These are phyloP conservation scores for Steinernema feltiae DNA, from an alignment of 1,140 invertebrate species.

Conservation along the genomic window DNA sequence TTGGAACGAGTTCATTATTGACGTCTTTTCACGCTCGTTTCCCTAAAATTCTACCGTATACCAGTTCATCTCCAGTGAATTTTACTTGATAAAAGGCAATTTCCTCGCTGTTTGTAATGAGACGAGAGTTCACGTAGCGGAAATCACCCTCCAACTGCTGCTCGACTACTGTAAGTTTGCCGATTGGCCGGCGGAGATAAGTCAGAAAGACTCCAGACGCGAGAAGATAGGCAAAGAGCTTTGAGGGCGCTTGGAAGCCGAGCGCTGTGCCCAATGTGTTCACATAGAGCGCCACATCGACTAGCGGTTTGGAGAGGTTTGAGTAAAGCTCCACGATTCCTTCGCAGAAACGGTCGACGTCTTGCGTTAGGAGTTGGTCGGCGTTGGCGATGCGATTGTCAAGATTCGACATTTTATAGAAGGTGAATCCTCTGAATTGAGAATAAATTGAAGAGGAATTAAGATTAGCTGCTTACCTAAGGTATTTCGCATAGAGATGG, in stretches of 20 bases:
- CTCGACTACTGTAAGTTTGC: slow-evolving; percentile 79
- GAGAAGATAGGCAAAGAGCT: slow-evolving; percentile 56
- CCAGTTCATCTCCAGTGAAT: not conserved
- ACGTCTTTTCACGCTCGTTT: slow-evolving; percentile 78
- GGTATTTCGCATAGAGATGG: slow-evolving; percentile 80
- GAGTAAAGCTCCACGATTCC: slow-evolving; percentile 89
- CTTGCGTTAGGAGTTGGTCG: slow-evolving; percentile 88
- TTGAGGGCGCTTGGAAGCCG: slow-evolving; percentile 67
- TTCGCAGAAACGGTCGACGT: slow-evolving; percentile 94
- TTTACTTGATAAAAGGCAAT: slow-evolving; percentile 81
- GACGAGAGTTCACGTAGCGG: slow-evolving; percentile 85
- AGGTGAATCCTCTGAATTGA: slow-evolving; percentile 77
- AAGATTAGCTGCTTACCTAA: slow-evolving; percentile 68
- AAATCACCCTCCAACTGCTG: slow-evolving; percentile 96
- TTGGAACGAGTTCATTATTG: slow-evolving; percentile 77
- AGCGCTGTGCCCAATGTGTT: slow-evolving; percentile 77
- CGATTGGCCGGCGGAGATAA: slow-evolving; percentile 70
- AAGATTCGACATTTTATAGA: slow-evolving; percentile 91
- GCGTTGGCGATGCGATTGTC: slow-evolving; percentile 89
- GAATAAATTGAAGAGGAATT: not conserved
- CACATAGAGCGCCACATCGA: slow-evolving; percentile 89
- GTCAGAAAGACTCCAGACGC: slow-evolving; percentile 47
- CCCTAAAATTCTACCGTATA: slow-evolving; percentile 61
- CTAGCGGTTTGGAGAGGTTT: slow-evolving; percentile 88
- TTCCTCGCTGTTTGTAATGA: slow-evolving; percentile 96